These are phyloP conservation scores for Rhyacichthys aspro DNA, from an alignment of 2,797 vertebrate species.

Conservation along the genomic window DNA sequence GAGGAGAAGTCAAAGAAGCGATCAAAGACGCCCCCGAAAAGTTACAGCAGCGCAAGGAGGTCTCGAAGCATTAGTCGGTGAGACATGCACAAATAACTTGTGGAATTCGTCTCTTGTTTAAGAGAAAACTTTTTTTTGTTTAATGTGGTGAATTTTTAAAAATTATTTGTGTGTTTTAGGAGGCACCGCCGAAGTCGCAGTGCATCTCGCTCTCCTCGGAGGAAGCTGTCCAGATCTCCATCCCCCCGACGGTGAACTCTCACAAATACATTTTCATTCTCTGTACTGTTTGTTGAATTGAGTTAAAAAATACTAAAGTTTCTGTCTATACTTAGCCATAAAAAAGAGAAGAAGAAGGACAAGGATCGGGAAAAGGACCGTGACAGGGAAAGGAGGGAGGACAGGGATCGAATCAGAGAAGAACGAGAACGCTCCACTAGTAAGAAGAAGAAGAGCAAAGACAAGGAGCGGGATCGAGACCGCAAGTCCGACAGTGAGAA, in stretches of 20 bases:
- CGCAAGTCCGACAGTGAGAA: slow-evolving; percentile 93
- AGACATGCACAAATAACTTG: background rate
- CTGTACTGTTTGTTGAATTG: background rate
- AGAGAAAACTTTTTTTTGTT: background rate
- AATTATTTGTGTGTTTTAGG: slow-evolving; percentile 62
- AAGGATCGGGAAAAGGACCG: slow-evolving; percentile 95
- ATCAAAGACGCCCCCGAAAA: slow-evolving; percentile 98
- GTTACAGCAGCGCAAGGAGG: slow-evolving; percentile 94
- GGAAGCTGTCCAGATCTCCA: slow-evolving; percentile 87
- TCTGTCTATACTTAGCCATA: slow-evolving; percentile 72
- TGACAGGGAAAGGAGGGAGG: slow-evolving; percentile 87
- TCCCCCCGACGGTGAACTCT: slow-evolving; percentile 88
- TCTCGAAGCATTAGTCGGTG: slow-evolving; percentile 94
- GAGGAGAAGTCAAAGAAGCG: slow-evolving; percentile 96
- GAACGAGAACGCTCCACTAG: slow-evolving; percentile 91
- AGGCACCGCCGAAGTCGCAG: slow-evolving; percentile 90
- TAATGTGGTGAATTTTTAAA: background rate
- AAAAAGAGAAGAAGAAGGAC: slow-evolving; percentile 99
- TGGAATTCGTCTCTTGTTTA: background rate
- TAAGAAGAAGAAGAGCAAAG: slow-evolving; percentile 96
- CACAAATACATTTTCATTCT: no score
- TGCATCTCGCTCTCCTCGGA: slow-evolving; percentile 88
- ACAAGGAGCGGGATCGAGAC: slow-evolving; percentile 86
- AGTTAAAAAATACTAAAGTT: background rate
- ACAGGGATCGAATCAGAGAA: slow-evolving; percentile 85